phyloP scores from a whole-genome alignment of 2,113 vertebrate species.

The Uria aalge region DNA sequence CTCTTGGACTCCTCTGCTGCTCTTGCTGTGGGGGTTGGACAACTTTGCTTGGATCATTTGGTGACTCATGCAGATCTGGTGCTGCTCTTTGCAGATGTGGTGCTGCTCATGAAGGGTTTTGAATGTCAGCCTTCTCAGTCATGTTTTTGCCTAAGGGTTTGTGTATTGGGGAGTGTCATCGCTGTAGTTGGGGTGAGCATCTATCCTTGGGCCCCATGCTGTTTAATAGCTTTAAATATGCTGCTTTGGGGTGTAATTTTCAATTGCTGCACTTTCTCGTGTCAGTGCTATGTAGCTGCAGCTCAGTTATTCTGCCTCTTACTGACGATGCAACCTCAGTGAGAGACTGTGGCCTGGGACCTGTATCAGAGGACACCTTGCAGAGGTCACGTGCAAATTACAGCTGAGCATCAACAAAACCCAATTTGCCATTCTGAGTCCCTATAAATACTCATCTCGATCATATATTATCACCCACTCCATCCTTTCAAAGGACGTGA shows the following conservation, averaged over 20 bases:
- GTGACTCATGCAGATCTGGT: not conserved
- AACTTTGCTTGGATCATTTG: not conserved
- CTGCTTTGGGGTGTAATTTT: not conserved
- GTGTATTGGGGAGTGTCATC: fast-evolving
- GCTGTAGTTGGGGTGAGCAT: not conserved
- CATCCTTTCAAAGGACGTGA: not conserved
- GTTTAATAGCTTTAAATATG: not conserved
- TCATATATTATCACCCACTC: not conserved
- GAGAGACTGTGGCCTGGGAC: not conserved
- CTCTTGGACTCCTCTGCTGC: not conserved
- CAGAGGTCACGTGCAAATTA: not conserved
- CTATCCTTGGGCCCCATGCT: not conserved
- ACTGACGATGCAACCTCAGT: fast-evolving
- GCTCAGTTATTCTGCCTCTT: not conserved
- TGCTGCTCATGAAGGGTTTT: not conserved
- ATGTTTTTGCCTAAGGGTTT: not conserved
- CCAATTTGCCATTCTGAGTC: not conserved
- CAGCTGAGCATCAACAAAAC: not conserved
- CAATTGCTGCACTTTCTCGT: fast-evolving
- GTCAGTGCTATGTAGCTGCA: not conserved
- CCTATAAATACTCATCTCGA: not conserved
- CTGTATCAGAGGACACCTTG: not conserved
- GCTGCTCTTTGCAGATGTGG: not conserved
- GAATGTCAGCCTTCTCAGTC: not conserved
- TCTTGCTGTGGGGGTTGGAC: not conserved